A percentile compares a stretch with the other conserved stretches of the same genome.
phyloP scores from a whole-genome alignment of 2,113 vertebrate genomes.

The Pampusana beccarii region DNA sequence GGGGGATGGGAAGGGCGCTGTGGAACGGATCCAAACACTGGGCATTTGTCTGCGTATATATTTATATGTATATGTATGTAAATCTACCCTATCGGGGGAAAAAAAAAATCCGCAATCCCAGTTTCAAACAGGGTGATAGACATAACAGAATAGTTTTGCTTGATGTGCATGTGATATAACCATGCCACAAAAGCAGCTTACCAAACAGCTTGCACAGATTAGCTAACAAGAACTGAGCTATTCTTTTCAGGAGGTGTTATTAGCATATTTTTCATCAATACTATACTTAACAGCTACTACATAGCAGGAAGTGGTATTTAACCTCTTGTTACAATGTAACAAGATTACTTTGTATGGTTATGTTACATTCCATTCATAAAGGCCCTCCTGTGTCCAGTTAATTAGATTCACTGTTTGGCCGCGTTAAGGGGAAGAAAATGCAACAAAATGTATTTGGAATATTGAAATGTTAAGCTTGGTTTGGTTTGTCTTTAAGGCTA shows the following conservation, averaged over 20 bases:
- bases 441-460: neutral
- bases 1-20: neutral
- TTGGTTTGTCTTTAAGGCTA: neutral
- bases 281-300: conserved; percentile 57
- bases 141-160: neutral
- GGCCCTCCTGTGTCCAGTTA: conserved; percentile 52
- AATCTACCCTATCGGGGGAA: neutral
- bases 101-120: neutral
- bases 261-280: conserved; percentile 71
- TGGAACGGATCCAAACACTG: neutral
- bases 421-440: neutral
- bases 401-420: conserved; percentile 36
- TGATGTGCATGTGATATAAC: conserved; percentile 1
- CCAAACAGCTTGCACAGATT: conserved; percentile 33
- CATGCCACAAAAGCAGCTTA: conserved; percentile 25
- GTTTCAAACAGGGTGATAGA: neutral
- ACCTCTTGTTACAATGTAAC: conserved; percentile 60
- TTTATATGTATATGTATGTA: neutral
- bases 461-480: neutral
- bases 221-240: conserved; percentile 36
- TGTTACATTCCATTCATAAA: conserved; percentile 48
- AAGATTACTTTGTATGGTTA: conserved; percentile 54
- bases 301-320: conserved; percentile 67
- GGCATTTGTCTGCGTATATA: neutral
- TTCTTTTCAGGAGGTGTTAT: conserved; percentile 50